These are phyloP conservation scores for Dryococelus australis DNA, from an alignment of 2,888 invertebrate genomes.

Conservation along the genomic window DNA sequence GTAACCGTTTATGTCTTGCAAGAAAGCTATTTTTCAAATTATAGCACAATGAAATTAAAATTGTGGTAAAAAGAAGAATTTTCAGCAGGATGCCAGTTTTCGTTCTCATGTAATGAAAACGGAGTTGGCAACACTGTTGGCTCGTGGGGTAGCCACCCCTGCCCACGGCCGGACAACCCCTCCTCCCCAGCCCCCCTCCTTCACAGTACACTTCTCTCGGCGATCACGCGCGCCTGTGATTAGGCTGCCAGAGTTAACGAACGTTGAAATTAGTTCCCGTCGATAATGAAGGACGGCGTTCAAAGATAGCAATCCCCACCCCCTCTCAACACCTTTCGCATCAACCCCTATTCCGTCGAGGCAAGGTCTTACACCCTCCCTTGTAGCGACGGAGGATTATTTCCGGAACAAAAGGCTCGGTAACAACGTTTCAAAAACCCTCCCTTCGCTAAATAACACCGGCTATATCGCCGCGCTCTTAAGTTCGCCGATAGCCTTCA, in stretches of 20 bases:
- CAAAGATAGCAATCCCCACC: neutral
- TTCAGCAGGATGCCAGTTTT: no score
- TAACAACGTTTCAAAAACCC: neutral
- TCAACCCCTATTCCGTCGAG: neutral
- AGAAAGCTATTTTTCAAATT: no score
- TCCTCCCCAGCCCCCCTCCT: no score
- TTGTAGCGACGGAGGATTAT: neutral
- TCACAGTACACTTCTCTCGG: neutral
- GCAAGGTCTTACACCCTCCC: neutral
- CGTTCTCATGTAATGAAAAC: no score
- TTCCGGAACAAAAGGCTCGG: neutral
- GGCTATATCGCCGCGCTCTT: no score
- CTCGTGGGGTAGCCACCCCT: no score
- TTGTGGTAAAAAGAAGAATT: no score
- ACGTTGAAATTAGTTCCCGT: neutral
- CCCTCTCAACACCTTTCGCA: neutral
- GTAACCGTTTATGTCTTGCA: no score
- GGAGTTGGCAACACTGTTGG: no score
- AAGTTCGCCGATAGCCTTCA: no score
- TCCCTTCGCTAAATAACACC: no score
- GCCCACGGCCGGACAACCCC: neutral
- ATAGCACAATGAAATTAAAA: no score
- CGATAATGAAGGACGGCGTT: conserved; percentile 16
- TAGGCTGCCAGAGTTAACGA: neutral
- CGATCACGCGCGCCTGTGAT: neutral